These are phyloP conservation scores for Saccostrea cuccullata DNA, from an alignment of 1,140 invertebrate species.

Conservation along the genomic window DNA sequence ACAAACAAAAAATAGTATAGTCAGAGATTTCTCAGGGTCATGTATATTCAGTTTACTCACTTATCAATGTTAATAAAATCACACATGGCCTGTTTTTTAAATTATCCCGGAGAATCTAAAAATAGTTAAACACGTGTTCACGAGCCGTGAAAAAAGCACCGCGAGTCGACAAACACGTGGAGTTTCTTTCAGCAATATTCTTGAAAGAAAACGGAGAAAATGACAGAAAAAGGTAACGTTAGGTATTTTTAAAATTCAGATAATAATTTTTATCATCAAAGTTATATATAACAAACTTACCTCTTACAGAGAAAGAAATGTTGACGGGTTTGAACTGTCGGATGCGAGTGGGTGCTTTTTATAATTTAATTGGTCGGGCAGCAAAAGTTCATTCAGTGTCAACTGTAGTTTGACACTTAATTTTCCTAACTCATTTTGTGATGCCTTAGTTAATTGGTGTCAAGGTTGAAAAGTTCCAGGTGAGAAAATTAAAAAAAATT, in stretches of 20 bases:
- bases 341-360: not conserved
- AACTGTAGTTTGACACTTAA: not conserved
- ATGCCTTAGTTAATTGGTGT: too few relatives aligned
- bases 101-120: not conserved
- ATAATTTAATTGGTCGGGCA: not conserved
- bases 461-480: too few relatives aligned
- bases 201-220: not conserved
- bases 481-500: too few relatives aligned
- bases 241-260: not conserved
- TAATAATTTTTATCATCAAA: not conserved
- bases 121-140: conserved; percentile 32
- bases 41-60: too few relatives aligned
- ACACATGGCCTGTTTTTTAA: too few relatives aligned
- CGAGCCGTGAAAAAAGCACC: not conserved
- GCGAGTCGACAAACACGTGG: not conserved
- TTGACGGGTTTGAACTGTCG: not conserved
- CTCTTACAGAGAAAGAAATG: not conserved
- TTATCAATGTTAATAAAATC: too few relatives aligned
- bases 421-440: too few relatives aligned
- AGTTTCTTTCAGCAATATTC: not conserved
- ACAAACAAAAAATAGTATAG: too few relatives aligned
- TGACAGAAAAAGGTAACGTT: not conserved
- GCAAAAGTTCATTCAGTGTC: conserved; percentile 27
- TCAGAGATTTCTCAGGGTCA: too few relatives aligned
- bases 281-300: not conserved